phyloP scores from a whole-genome alignment of 1,140 invertebrate genomes.

The Drosophila chauvacae region DNA sequence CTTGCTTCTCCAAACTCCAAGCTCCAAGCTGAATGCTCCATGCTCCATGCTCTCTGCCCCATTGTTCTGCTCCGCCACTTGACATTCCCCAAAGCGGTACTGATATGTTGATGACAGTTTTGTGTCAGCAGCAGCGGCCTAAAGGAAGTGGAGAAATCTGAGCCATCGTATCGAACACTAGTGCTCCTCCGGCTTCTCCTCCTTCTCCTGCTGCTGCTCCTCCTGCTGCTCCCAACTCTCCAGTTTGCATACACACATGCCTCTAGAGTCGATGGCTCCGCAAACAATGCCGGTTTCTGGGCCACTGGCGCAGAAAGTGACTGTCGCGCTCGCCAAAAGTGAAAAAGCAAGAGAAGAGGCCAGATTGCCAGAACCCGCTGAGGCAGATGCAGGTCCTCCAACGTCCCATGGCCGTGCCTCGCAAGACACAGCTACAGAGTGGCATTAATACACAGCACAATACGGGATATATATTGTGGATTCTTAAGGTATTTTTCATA shows the following conservation, averaged over 20 bases:
- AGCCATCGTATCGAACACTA: slow-evolving; percentile 25
- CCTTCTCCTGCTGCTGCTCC: background rate
- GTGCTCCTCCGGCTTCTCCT: slow-evolving; percentile 4
- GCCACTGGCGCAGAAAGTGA: slow-evolving; percentile 65
- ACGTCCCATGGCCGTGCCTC: background rate
- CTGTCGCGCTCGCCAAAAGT: slow-evolving; percentile 56
- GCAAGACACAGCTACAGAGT: background rate
- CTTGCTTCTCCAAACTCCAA: background rate
- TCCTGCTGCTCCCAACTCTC: slow-evolving; percentile 3
- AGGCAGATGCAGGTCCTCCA: slow-evolving; percentile 16
- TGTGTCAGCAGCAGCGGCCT: slow-evolving; percentile 58
- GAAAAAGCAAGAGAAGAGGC: slow-evolving; percentile 38
- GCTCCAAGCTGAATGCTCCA: background rate
- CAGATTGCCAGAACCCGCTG: slow-evolving; percentile 22
- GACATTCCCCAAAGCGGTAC: slow-evolving; percentile 39
- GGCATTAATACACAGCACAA: background rate
- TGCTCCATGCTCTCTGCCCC: background rate
- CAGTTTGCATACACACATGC: slow-evolving; percentile 19
- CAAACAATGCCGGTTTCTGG: slow-evolving; percentile 50
- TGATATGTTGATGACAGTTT: slow-evolving; percentile 76
- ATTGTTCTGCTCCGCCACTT: slow-evolving; percentile 26
- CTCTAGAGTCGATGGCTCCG: slow-evolving; percentile 26
- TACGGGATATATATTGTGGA: background rate
- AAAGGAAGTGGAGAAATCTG: slow-evolving; percentile 80
- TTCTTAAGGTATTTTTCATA: background rate